These are phyloP conservation scores for Drosophila leonis DNA, from an alignment of 2,888 invertebrate genomes.

Conservation along the genomic window DNA sequence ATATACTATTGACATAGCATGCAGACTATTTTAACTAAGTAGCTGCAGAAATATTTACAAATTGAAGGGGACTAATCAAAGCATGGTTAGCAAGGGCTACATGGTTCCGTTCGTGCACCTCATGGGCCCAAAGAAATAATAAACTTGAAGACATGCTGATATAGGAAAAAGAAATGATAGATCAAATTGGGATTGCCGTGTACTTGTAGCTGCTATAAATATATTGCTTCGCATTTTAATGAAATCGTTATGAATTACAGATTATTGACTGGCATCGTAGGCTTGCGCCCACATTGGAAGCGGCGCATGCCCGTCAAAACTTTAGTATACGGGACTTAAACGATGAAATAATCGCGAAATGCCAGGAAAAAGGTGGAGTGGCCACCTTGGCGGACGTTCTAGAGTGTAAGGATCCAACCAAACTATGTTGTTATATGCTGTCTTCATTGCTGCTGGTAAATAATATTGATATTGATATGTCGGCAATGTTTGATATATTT, in stretches of 20 bases:
- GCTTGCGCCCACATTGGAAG: slow-evolving; percentile 80
- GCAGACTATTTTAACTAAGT: too few species aligned
- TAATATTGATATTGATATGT: too few species aligned
- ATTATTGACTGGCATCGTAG: slow-evolving; percentile 82
- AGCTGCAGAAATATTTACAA: too few species aligned
- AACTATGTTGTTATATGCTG: slow-evolving; percentile 76
- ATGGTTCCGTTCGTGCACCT: too few species aligned
- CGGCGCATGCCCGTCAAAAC: slow-evolving; percentile 82
- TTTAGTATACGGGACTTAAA: slow-evolving; percentile 83
- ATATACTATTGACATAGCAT: too few species aligned
- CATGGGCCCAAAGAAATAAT: too few species aligned
- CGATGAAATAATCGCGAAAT: slow-evolving; percentile 77
- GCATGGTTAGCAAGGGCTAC: too few species aligned
- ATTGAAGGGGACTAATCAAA: too few species aligned
- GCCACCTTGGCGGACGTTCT: slow-evolving; percentile 76
- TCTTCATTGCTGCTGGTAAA: slow-evolving; percentile 81
- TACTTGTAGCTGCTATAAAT: too few species aligned
- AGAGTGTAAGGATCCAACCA: slow-evolving; percentile 71
- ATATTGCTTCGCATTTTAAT: neutral
- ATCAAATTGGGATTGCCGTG: too few species aligned
- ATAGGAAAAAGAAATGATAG: too few species aligned
- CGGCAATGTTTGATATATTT: neutral
- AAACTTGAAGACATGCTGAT: too few species aligned
- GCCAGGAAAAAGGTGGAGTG: slow-evolving; percentile 51
- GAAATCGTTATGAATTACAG: slow-evolving; percentile 45